Conservation (phyloP, 2,888 invertebrate genomes). For the Acanthosepion lycidas region DNA sequence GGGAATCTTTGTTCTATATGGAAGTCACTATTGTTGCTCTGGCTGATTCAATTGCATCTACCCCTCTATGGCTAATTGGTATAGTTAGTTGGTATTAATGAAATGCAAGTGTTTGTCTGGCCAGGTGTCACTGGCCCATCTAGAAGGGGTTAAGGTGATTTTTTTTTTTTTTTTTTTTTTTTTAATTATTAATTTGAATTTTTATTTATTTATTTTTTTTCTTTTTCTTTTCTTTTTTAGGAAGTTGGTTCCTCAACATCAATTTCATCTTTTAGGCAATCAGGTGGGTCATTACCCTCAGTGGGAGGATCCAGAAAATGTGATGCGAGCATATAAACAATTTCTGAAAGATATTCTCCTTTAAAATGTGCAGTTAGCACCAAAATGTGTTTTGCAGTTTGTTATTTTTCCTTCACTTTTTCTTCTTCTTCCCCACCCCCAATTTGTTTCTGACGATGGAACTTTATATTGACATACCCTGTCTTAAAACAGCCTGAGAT, state of each 20-base stretch:
- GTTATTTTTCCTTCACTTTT: background rate
- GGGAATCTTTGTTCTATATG: no score
- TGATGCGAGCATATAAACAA: conserved; percentile 56
- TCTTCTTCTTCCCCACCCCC: background rate
- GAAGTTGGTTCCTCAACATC: conserved; percentile 62
- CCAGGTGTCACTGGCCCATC: no score
- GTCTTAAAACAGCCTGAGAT: no score
- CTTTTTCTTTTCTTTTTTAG: conserved; percentile 57
- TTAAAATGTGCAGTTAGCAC: background rate
- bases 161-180: background rate
- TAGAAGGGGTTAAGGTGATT: no score
- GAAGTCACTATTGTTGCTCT: no score
- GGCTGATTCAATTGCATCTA: no score
- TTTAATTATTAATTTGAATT: background rate
- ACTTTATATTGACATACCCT: no score
- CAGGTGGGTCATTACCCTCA: conserved; percentile 73
- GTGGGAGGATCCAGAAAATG: conserved; percentile 67
- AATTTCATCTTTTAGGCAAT: conserved; percentile 61
- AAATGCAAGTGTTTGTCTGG: no score
- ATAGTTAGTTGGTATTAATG: no score
- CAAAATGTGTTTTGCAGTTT: background rate
- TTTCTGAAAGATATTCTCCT: conserved; percentile 51
- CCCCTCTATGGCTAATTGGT: no score
- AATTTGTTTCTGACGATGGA: no score
- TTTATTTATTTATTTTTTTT: background rate